Evolutionary conservation across 2,888 invertebrate genomes (phyloP), one percentile per base, ranked within the genome.

Genomic region (Amaurobius ferox): DNA sequence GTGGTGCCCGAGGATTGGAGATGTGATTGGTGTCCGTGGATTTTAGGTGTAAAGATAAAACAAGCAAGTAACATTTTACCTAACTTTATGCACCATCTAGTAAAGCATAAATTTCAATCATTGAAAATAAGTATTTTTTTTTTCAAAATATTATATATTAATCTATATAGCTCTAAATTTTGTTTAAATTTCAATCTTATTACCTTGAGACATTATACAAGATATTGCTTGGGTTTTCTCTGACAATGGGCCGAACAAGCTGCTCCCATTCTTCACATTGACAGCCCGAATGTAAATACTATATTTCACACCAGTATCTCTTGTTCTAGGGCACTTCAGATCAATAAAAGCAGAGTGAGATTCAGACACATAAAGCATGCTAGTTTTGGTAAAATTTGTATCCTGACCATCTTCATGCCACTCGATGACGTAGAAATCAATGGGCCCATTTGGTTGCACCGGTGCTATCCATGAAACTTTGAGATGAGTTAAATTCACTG

Each of bases 381-480:
- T 55, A 23, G 7, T 1, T 3, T 19, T 1, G 26, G 40, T 19
- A 39, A n/a, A 32, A 16, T 70, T 48, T 23, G 23, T 26, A 73
- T 78, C 68, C 26, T 55, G 29, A 0, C 3, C 32, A 32, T 61
- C 40, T 19, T 55, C 55, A 9, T 70, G 40, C 79, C 79, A 79
- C 19, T 70, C 40, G n/a, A 86, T 32, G 11, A 73, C 74, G 35
- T 80, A 88, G 26, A 55, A 67, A 64, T 81, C 74, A 35, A 86
- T 78, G 1, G 88, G 88, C 0, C 88, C 88, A 71, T 88, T 88
- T 3, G 80, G 68, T 13, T n/a, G 5, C 0, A 66, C 0, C 1
- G 88, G 88, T 0, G 23, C 35, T 29, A 64, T 32, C 88, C 88
- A 88, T 6, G 74, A 86, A 11, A 88, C 35, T 64, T 72, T 73